These are phyloP conservation scores for Dasypolia templi DNA, from an alignment of 2,888 invertebrate species.

Conservation along the genomic window DNA sequence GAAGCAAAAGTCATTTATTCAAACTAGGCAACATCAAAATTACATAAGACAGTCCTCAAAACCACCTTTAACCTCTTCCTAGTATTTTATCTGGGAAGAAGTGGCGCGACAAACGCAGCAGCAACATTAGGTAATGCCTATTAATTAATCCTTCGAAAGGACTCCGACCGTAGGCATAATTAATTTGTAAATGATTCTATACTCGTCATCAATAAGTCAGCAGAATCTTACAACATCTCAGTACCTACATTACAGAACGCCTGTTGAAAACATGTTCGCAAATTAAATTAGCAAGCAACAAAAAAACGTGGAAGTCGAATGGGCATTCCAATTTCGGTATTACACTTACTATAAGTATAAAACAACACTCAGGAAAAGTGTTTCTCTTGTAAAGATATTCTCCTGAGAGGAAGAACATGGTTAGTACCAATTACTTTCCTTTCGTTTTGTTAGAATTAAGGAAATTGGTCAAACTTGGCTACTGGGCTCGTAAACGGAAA, in stretches of 20 bases:
- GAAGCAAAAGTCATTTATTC: background rate
- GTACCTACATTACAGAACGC: slow-evolving; percentile 19
- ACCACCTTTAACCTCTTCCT: background rate
- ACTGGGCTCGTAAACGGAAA: background rate
- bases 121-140: background rate
- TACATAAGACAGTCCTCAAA: background rate
- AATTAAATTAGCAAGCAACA: slow-evolving; percentile 19
- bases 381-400: slow-evolving; percentile 15
- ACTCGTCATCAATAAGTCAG: background rate
- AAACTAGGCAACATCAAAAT: background rate
- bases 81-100: background rate
- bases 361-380: slow-evolving; percentile 5
- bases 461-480: slow-evolving; percentile 14
- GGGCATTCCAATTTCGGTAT: slow-evolving; percentile 19
- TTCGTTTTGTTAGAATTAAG: slow-evolving; percentile 29
- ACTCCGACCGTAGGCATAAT: no score
- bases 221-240: background rate
- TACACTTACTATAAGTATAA: background rate
- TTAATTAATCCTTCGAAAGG: no score
- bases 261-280: slow-evolving; percentile 41
- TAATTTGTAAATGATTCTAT: background rate
- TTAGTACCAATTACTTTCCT: slow-evolving; percentile 28
- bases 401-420: slow-evolving; percentile 5
- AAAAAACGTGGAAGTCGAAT: background rate
- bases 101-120: background rate